These are phyloP conservation scores for Carassius carassius DNA, from an alignment of 2,113 vertebrate species.

Conservation along the genomic window DNA sequence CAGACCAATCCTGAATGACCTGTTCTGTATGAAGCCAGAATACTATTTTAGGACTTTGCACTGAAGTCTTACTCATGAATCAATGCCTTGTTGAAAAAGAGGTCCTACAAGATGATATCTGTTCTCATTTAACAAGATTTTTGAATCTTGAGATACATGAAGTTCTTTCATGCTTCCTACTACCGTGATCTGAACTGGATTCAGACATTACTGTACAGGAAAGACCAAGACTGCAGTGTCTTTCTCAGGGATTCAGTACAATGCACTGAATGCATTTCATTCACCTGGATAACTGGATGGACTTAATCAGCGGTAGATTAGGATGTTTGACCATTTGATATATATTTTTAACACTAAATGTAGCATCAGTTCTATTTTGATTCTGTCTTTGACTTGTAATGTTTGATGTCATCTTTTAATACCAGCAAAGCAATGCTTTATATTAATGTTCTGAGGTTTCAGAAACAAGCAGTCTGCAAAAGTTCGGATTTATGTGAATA, in stretches of 20 bases:
- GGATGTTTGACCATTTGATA: neutral
- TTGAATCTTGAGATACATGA: neutral
- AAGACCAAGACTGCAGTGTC: too few species aligned
- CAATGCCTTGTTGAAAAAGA: neutral
- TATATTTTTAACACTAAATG: neutral
- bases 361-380: neutral
- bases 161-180: too few species aligned
- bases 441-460: neutral
- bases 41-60: too few species aligned
- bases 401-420: slow-evolving; percentile 18
- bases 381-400: neutral
- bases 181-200: too few species aligned
- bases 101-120: neutral
- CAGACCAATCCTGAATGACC: too few species aligned
- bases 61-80: neutral
- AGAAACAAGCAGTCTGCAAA: neutral
- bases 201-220: too few species aligned
- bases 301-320: neutral
- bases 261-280: too few species aligned
- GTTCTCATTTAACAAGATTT: slow-evolving; percentile 2
- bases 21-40: too few species aligned
- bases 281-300: slow-evolving; percentile 2
- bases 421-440: neutral
- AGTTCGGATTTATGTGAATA: too few species aligned
- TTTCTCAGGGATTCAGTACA: too few species aligned